Evolutionary conservation across 2,888 invertebrate genomes (phyloP).

Genomic region (Drosophila birchii): DNA sequence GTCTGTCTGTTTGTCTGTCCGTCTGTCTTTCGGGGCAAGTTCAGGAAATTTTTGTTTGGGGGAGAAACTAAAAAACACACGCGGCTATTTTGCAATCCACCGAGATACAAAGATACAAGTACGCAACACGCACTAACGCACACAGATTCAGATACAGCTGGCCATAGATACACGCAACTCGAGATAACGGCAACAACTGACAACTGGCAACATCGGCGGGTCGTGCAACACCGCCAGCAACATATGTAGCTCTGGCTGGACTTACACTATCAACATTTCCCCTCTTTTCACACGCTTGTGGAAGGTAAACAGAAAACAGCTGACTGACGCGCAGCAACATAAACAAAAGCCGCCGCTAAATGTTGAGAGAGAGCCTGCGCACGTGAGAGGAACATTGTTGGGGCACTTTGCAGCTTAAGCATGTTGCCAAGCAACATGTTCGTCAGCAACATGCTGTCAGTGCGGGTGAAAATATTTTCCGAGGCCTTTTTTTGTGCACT

Average conservation of each 20-base stretch:
- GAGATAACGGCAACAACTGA: slow-evolving; percentile 36
- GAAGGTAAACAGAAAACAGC: slow-evolving; percentile 52
- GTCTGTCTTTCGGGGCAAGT: slow-evolving; percentile 23
- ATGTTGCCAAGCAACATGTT: slow-evolving; percentile 12
- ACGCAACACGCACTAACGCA: slow-evolving; percentile 25
- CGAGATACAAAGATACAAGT: slow-evolving; percentile 6
- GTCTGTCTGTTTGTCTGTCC: slow-evolving; percentile 18
- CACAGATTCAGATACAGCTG: slow-evolving; percentile 12
- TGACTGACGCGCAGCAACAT: slow-evolving; percentile 34
- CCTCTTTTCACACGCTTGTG: slow-evolving; percentile 24
- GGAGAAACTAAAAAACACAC: slow-evolving; percentile 20
- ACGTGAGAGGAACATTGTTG: slow-evolving; percentile 43
- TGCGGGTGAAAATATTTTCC: slow-evolving; percentile 3
- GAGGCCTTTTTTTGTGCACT: not conserved
- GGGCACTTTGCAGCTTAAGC: not conserved
- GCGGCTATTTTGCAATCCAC: slow-evolving; percentile 44
- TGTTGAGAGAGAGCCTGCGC: slow-evolving; percentile 39
- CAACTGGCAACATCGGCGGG: slow-evolving; percentile 12
- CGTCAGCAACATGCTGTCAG: not conserved
- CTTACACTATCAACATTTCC: slow-evolving; percentile 48
- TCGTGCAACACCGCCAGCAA: slow-evolving; percentile 15
- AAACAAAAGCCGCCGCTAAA: slow-evolving; percentile 33
- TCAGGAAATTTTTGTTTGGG: slow-evolving; percentile 34
- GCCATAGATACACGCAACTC: slow-evolving; percentile 19
- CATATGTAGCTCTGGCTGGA: slow-evolving; percentile 22